phyloP scores from a whole-genome alignment of 1,140 invertebrate species.

The Metopolophium dirhodum region DNA sequence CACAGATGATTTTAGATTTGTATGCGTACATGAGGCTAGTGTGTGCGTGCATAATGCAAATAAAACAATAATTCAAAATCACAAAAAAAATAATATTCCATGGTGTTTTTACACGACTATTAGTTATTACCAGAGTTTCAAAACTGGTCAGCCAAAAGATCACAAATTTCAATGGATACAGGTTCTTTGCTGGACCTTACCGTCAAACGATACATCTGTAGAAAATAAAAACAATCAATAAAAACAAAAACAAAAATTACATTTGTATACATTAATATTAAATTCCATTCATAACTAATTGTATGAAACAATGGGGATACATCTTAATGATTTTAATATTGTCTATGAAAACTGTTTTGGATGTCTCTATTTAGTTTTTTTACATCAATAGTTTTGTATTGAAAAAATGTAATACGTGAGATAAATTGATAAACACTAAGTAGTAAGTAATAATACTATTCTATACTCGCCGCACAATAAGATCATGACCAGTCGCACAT shows the following conservation, averaged over 20 bases:
- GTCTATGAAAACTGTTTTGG: neutral
- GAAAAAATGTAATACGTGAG: neutral
- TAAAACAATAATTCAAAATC: conserved; percentile 50
- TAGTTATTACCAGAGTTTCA: conserved; percentile 58
- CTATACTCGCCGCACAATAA: no score
- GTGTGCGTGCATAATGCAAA: neutral
- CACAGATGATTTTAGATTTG: neutral
- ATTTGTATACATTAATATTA: neutral
- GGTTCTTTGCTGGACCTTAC: conserved; percentile 95
- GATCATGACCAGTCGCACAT: no score
- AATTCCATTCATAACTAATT: neutral
- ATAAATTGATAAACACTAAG: neutral
- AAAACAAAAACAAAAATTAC: neutral
- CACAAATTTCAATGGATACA: conserved; percentile 88
- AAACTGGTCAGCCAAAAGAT: conserved; percentile 89
- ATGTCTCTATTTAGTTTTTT: no score
- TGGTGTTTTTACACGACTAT: neutral
- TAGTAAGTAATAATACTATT: neutral
- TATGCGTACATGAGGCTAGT: conserved; percentile 10
- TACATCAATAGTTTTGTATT: no score
- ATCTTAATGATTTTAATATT: neutral
- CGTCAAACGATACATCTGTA: conserved; percentile 96
- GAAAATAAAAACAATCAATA: conserved; percentile 61
- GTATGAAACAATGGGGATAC: neutral
- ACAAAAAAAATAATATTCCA: conserved; percentile 27